Base-by-base conservation (phyloP, 1,140 invertebrate genomes). In the Drosophila lacteicornis region DNA sequence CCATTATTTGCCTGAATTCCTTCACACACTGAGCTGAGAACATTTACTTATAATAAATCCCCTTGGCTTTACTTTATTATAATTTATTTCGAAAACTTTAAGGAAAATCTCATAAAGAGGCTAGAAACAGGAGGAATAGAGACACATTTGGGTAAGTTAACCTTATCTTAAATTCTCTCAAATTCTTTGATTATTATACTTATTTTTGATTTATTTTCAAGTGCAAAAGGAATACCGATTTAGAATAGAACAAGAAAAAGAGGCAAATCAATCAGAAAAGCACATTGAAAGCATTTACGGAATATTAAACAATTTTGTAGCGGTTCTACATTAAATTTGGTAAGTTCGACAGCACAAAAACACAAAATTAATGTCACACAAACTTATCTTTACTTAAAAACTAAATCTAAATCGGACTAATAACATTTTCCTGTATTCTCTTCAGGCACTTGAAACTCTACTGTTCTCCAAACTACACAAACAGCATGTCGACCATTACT, bases 401-500 rank as follows among this genome's bases (percentile, higher is more conserved):
- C 19, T 15, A 5, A n/a, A 55, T 15, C 0, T 3, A 40, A 55
- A 22, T 9, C 1, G 2, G 0, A 0, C 4, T 4, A 3, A n/a
- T 9, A 1, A 13, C 0, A 38, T 9, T 33, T 17, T 33, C 0
- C 19, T 0, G 0, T 15, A 2, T 22, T 22, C 0, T 22, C 19
- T 40, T 40, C 4, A 40, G 13, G 33, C 33, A 19, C 9, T 55
- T 53, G 17, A 53, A n/a, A 8, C 25, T 50, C 17, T 27, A n/a
- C 12, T 5, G 30, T 25, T 2, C 22, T 22, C 19, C 6, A 49
- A 12, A 67, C 17, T 11, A 22, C 30, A 55, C 12, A 22, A 46
- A 2, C 33, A 58, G 5, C 51, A 92, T 92, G 91, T 85, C 91
- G 45, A 83, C 91, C 17, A 69, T 92, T 12, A 92, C 91, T 8